These are phyloP conservation scores for Sprattus sprattus DNA, from an alignment of 2,113 vertebrate genomes.

Conservation along the genomic window DNA sequence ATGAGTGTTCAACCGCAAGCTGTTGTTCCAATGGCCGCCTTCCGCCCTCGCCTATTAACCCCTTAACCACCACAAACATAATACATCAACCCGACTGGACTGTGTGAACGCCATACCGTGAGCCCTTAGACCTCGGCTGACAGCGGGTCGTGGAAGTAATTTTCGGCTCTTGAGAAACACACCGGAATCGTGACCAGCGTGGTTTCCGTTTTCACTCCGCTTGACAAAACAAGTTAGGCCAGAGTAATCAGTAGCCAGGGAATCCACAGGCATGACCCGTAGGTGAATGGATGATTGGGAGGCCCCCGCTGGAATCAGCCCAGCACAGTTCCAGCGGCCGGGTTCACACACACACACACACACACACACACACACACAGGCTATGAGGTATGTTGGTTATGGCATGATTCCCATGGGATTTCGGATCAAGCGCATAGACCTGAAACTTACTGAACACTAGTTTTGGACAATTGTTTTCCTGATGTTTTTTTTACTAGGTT, in stretches of 20 bases:
- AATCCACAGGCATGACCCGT: background rate
- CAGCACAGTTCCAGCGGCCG: too few relatives aligned
- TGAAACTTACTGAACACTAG: background rate
- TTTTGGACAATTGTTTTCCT: background rate
- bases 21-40: background rate
- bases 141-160: background rate
- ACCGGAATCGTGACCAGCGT: background rate
- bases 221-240: background rate
- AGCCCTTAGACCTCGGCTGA: too few relatives aligned
- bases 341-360: too few relatives aligned
- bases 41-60: background rate
- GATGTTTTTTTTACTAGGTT: background rate
- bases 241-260: background rate
- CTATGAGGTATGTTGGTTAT: background rate
- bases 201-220: background rate
- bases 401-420: background rate
- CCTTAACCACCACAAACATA: background rate
- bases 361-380: too few relatives aligned
- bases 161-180: background rate
- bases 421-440: background rate
- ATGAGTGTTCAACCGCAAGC: background rate
- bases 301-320: background rate
- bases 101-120: too few relatives aligned
- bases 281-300: background rate
- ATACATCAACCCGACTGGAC: background rate